phyloP scores from a whole-genome alignment of 1,140 invertebrate genomes.

The Gonatopus flavifemur region DNA sequence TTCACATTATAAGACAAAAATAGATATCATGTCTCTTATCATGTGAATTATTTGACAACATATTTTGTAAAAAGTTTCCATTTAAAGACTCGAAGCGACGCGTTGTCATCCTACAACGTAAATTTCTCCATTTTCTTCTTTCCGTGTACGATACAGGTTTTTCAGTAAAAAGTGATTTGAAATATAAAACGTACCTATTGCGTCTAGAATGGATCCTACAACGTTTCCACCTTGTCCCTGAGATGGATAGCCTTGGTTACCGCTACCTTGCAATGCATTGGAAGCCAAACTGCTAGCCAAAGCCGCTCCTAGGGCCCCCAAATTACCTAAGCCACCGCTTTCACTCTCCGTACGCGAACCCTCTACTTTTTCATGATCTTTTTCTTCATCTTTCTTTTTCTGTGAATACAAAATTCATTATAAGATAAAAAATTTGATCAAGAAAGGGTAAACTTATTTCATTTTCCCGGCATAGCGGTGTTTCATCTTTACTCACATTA shows the following conservation, averaged over 20 bases:
- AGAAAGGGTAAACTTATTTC: too few species aligned
- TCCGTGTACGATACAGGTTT: too few species aligned
- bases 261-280: slow-evolving; percentile 41
- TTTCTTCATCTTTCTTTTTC: slow-evolving; percentile 48
- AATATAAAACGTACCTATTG: slow-evolving; percentile 40
- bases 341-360: slow-evolving; percentile 39
- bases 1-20: too few species aligned
- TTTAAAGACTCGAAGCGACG: too few species aligned
- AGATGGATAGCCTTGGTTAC: slow-evolving; percentile 46
- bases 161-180: slow-evolving; percentile 4
- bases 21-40: too few species aligned
- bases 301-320: slow-evolving; percentile 47
- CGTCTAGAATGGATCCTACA: slow-evolving; percentile 50
- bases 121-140: too few species aligned
- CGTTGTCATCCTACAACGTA: too few species aligned
- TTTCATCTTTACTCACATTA: slow-evolving; percentile 32
- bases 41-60: too few species aligned
- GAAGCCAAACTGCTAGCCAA: slow-evolving; percentile 47
- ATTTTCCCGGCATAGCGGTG: neutral
- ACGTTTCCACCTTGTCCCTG: slow-evolving; percentile 34
- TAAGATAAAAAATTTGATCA: too few species aligned
- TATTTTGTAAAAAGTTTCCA: too few species aligned
- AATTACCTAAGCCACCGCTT: slow-evolving; percentile 39
- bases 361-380: slow-evolving; percentile 43
- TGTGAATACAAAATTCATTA: slow-evolving; percentile 19